Base-by-base conservation (phyloP, 2,888 invertebrate species). In the Operophtera brumata region DNA sequence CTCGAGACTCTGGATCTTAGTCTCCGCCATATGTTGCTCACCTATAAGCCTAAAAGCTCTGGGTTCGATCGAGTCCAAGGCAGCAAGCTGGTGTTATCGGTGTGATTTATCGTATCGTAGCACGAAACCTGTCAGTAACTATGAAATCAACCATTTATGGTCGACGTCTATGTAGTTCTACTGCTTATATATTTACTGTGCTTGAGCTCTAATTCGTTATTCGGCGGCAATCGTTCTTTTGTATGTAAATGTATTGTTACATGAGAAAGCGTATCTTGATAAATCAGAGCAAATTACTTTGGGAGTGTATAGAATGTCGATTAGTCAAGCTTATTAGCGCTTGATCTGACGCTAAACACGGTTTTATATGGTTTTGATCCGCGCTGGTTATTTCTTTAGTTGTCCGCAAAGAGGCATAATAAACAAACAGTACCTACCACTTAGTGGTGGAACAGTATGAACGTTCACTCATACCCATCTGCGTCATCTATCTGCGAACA, bases 171-270 rank as follows among this genome's bases (percentile, higher is more conserved):
- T n/a, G n/a, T n/a, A n/a, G n/a, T 20, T 4, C 20, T 44, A 54
- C 54, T 49, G 41, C 9, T 11, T 35, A 13, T 1, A 14, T 1
- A 28, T 25, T 30, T 40, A 36, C 41, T 49, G 20, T 49, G 40
- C 9, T 26, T 26, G 4, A 13, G 14, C 26, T 30, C 32, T 48
- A 8, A 46, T 36, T 36, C 84, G 82, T 88, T 80, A 20, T 86
- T 78, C 74, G 84, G 77, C 86, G 87, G 88, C 80, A 75, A 77
- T 70, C 71, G 75, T 80, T 77, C 82, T 86, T 86, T 88, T 84
- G 81, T 84, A 81, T 83, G 82, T 82, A 81, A 86, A 87, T 86
- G 79, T 81, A 84, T 84, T 86, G 80, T 82, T 75, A 77, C 65
- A 70, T 71, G 73, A 73, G 73, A 69, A 73, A 73, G 65, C 59